Evolutionary conservation across 37 sponge, comb jelly and placozoan genomes (phyloP), one percentile per base, ranked within the genome.

Genomic region (Petrosia ficiformis): DNA sequence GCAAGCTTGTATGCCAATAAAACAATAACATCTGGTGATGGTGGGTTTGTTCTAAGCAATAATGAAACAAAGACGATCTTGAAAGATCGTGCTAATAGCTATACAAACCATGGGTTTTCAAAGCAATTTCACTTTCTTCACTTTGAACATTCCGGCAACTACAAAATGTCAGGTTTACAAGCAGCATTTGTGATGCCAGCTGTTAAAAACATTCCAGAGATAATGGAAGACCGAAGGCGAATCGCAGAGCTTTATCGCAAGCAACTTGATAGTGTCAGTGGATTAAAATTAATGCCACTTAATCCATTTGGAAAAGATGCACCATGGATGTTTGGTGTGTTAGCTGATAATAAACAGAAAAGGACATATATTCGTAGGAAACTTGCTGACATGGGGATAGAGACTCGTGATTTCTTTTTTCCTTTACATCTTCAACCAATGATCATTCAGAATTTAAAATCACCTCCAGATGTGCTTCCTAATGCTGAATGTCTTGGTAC

Each of bases 1-100:
- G 86, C 86, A 1, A 85, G 86, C 40, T 42, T 85, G 14, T 85
- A 85, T 39, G 86, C 86, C 39, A 85, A 85, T 52, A 85, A 85
- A 38, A 42, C 67, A 3, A 85, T 85, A 39, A 79, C 86, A 10
- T 39, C 86, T 10, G 86, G 86, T 66, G 86, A 85, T 43, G 86
- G 86, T 0, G 86, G 86, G 37, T 85, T 85, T 61, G 43, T 85
- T 4, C 57, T 85, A 31, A 68, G 71, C 61, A 63, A 61, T 34
- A 37, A 37, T 8, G 54, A 64, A 22, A 56, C 26, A 4, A 64
- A 33, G 29, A 78, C 33, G 3, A n/a, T n/a, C n/a, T 30, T 69
- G 48, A 59, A 73, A 57, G 32, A 60, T 14, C 52, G 59, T 2
- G 75, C 67, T 4, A 66, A 85, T 11, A 65, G 74, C 38, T 72